Evolutionary conservation across 2,797 vertebrate species (phyloP).

Genomic region (Holocentrus rufus): DNA sequence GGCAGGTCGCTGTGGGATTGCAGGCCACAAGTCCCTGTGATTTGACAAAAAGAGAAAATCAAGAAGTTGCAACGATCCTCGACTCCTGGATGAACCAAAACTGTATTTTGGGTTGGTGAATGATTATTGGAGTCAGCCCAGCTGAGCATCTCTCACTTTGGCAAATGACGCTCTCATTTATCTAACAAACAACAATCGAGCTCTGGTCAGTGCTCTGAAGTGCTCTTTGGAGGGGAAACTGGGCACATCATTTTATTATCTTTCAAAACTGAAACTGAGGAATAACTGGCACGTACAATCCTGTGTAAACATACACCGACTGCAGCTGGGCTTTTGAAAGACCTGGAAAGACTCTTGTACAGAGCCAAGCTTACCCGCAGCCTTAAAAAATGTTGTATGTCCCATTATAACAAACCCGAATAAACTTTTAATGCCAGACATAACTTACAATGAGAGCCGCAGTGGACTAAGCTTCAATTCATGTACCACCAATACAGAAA

Average conservation of each 20-base stretch:
- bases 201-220: conserved; percentile 51
- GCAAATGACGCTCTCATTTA: conserved; percentile 58
- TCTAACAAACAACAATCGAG: conserved; percentile 57
- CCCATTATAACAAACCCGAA: conserved; percentile 36
- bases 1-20: not conserved
- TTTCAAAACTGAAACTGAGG: conserved; percentile 38
- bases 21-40: not conserved
- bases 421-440: conserved; percentile 29
- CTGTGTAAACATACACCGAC: conserved; percentile 58
- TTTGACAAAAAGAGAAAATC: not conserved
- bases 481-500: conserved; percentile 6
- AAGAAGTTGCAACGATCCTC: conserved; percentile 14
- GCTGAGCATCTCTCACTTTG: conserved; percentile 44
- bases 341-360: conserved; percentile 33
- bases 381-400: conserved; percentile 41
- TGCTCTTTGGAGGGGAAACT: conserved; percentile 36
- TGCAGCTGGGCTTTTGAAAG: conserved; percentile 60
- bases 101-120: conserved; percentile 48
- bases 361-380: conserved; percentile 11
- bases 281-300: conserved; percentile 47
- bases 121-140: conserved; percentile 57
- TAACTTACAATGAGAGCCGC: conserved; percentile 11
- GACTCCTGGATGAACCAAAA: conserved; percentile 43
- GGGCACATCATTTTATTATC: conserved; percentile 55
- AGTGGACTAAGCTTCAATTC: conserved; percentile 5